Evolutionary conservation across 2,113 vertebrate genomes (phyloP), one percentile per base, ranked within the genome.

Genomic region (Ptyas mucosa): DNA sequence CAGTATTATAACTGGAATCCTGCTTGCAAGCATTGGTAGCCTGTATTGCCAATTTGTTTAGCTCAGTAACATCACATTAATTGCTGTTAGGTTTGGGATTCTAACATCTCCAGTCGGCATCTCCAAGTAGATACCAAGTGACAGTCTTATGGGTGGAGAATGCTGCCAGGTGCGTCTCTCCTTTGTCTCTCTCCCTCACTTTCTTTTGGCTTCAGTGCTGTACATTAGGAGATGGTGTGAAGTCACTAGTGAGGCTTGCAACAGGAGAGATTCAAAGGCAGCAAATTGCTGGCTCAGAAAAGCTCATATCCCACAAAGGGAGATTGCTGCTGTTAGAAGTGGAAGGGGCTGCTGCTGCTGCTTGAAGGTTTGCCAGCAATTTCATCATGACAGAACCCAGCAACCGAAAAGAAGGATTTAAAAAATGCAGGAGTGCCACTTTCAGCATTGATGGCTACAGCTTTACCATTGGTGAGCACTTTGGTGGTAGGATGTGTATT

Each of bases 371-470:
- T 64, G 43, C 85, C 89, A 88, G 93, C 94, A 91, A 61, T 97
- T 53, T 53, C 88, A 97, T 94, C 92, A 99, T 99, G 99, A 98
- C 98, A 88, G 99, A 99, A 95, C 96, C 98, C 51, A 98, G 97
- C 95, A 97, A 97, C 95, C 98, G 97, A 97, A 99, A 99, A 96
- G 98, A 99, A 95, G 98, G 98, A 89, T 99, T 99, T 97, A 99
- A 98, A 94, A 99, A 99, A 97, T 98, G 99, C 97, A 98, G 98
- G 96, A 99, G 98, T 97, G 98, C 98, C 95, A 99, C 98, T 96
- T 99, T 99, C 98, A 99, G 98, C 98, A 99, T 99, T 89, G 99
- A 99, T 93, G 99, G 99, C 96, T 99, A 98, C 96, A 99, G 98
- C 98, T 99, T 99, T 97, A 99, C 98, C 53, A 99, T 99, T 93